Conservation (phyloP, 1,140 invertebrate genomes). For the Drosophila nasuta region DNA sequence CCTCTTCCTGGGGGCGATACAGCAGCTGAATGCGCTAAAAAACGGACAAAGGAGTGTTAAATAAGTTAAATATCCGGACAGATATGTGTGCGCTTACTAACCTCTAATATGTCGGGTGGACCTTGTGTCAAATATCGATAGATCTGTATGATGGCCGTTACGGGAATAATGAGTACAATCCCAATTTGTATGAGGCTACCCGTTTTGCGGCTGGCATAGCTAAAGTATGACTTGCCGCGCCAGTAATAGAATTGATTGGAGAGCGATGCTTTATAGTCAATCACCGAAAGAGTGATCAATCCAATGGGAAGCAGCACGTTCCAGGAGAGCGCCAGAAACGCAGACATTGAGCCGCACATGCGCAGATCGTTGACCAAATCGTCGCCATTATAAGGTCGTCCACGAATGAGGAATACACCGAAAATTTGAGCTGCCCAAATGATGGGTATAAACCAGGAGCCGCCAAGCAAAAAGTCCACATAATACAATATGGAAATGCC, state of each 20-base stretch:
- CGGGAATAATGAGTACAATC: constrained; percentile 91
- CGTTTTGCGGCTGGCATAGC: constrained; percentile 90
- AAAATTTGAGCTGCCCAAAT: constrained; percentile 91
- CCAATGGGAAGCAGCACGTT: constrained; percentile 92
- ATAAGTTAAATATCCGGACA: not conserved
- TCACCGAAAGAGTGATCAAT: constrained; percentile 88
- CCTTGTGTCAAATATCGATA: constrained; percentile 92
- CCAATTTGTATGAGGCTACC: constrained; percentile 91
- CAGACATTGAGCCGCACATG: constrained; percentile 87
- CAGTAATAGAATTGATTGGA: constrained; percentile 84
- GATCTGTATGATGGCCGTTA: constrained; percentile 92
- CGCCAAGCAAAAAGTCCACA: constrained; percentile 92
- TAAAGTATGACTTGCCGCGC: constrained; percentile 88
- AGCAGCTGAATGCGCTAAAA: constrained; percentile 87
- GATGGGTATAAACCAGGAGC: constrained; percentile 94
- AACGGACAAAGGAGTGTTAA: constrained; percentile 18
- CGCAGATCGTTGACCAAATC: constrained; percentile 90
- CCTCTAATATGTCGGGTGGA: constrained; percentile 94
- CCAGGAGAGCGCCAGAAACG: constrained; percentile 94
- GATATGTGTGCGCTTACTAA: constrained; percentile 75
- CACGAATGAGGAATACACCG: constrained; percentile 92
- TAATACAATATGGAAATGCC: constrained; percentile 94
- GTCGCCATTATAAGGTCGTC: constrained; percentile 93
- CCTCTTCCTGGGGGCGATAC: constrained; percentile 68
- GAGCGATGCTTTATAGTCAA: constrained; percentile 78